Percentiles rank a stretch among this genome's conserved stretches.
Conservation (phyloP, 2,113 vertebrate species). For the Coregonus clupeaformis region DNA sequence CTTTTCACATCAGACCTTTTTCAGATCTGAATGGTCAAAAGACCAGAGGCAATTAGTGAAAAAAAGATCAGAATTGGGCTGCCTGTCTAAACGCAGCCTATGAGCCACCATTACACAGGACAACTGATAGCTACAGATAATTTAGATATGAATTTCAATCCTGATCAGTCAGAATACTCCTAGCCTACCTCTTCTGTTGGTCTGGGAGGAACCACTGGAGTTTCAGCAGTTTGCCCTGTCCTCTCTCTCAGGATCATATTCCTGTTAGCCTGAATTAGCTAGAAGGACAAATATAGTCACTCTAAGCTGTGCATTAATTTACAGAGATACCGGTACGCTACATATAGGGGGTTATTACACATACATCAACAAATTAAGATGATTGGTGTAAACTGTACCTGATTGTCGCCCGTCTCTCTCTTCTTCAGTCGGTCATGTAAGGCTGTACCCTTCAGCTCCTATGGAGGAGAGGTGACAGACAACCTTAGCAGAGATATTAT, state of each 20-base stretch:
- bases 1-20: too few species aligned
- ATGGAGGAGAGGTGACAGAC: conserved; percentile 10
- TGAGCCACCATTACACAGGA: conserved; percentile 1
- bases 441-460: conserved; percentile 54
- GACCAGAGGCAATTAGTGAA: too few species aligned
- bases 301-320: not conserved
- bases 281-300: conserved; percentile 11
- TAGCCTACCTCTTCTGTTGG: conserved; percentile 34
- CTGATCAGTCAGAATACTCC: not conserved
- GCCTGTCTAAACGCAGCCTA: too few species aligned
- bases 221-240: conserved; percentile 16
- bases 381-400: conserved; percentile 26
- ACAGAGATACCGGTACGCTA: not conserved
- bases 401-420: conserved; percentile 24
- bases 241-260: conserved; percentile 31
- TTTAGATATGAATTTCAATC: too few species aligned
- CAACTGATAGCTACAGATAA: too few species aligned
- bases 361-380: not conserved
- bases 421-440: conserved; percentile 14
- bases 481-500: not conserved
- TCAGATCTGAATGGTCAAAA: too few species aligned
- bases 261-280: conserved; percentile 22
- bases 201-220: conserved; percentile 32
- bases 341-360: not conserved
- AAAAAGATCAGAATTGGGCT: too few species aligned